These are phyloP conservation scores for Cyclopterus lumpus DNA, from an alignment of 2,797 vertebrate genomes.

Conservation along the genomic window DNA sequence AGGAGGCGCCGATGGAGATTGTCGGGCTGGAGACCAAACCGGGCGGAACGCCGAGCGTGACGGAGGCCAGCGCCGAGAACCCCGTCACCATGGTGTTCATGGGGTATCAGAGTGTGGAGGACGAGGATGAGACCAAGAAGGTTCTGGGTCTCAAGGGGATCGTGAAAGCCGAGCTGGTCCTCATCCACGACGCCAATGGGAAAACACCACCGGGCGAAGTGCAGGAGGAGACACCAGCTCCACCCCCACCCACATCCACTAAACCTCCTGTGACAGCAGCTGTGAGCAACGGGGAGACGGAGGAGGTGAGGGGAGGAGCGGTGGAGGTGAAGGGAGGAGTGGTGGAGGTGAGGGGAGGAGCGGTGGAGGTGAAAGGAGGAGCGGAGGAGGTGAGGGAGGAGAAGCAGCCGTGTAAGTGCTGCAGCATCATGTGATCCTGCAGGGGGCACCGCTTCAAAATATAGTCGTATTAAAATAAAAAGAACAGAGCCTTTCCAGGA, in stretches of 20 bases:
- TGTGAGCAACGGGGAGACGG: slow-evolving; percentile 55
- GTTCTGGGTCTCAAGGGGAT: slow-evolving; percentile 92
- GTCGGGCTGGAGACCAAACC: slow-evolving; percentile 82
- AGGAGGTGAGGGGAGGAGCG: not conserved
- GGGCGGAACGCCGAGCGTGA: accelerated
- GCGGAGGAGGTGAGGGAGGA: slow-evolving; percentile 49
- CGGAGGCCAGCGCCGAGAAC: slow-evolving; percentile 84
- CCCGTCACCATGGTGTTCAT: slow-evolving; percentile 98
- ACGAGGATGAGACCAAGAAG: slow-evolving; percentile 90
- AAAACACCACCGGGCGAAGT: slow-evolving; percentile 55
- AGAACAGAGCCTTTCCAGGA: slow-evolving; percentile 22
- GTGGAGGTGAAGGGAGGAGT: slow-evolving; percentile 10
- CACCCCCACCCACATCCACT: slow-evolving; percentile 58
- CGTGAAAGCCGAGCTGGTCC: slow-evolving; percentile 92
- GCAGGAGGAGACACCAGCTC: slow-evolving; percentile 42
- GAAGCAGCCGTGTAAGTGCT: slow-evolving; percentile 76
- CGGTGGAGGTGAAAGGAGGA: slow-evolving; percentile 7
- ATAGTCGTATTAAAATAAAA: slow-evolving; percentile 16
- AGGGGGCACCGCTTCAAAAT: slow-evolving; percentile 4
- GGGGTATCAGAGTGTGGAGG: slow-evolving; percentile 96
- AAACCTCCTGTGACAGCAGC: slow-evolving; percentile 39
- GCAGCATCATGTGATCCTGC: slow-evolving; percentile 74
- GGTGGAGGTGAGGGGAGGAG: slow-evolving; percentile 1
- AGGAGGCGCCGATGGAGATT: slow-evolving; percentile 79
- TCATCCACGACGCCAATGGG: slow-evolving; percentile 85